Evolutionary conservation across 2,113 vertebrate species (phyloP).

Genomic region (Chlamydotis undulata): DNA sequence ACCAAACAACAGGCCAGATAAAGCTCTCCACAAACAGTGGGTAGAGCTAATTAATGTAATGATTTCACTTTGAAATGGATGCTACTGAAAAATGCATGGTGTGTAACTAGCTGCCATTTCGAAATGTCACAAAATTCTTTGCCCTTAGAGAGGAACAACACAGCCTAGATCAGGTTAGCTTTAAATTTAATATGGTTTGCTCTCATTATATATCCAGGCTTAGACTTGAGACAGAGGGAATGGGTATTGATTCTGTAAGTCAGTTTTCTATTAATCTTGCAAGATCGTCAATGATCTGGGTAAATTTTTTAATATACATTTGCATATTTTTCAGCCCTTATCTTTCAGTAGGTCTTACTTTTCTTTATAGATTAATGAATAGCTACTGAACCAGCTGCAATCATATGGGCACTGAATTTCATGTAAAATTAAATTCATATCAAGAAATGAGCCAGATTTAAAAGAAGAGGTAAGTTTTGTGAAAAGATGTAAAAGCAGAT

Average conservation of each 20-base stretch:
- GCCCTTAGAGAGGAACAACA: background rate
- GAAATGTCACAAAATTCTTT: slow-evolving; percentile 3
- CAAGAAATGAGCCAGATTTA: background rate
- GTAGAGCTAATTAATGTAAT: background rate
- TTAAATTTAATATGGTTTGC: background rate
- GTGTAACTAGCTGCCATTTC: background rate
- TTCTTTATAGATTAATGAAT: background rate
- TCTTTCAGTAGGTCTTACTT: background rate
- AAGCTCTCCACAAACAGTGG: background rate
- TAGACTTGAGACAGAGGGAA: background rate
- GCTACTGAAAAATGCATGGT: slow-evolving; percentile 9
- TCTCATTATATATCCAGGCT: background rate
- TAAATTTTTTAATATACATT: background rate
- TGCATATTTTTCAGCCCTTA: background rate
- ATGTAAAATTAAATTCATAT: background rate
- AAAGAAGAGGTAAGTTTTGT: background rate
- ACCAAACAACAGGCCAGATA: background rate
- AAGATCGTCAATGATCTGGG: background rate
- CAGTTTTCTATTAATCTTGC: background rate
- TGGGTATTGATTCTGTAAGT: background rate
- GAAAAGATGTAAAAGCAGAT: background rate
- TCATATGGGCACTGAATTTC: background rate
- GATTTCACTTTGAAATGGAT: background rate
- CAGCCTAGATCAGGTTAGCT: background rate
- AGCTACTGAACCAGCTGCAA: background rate